Conservation (phyloP, 2,888 invertebrate genomes). For the Agrypnus murinus region DNA sequence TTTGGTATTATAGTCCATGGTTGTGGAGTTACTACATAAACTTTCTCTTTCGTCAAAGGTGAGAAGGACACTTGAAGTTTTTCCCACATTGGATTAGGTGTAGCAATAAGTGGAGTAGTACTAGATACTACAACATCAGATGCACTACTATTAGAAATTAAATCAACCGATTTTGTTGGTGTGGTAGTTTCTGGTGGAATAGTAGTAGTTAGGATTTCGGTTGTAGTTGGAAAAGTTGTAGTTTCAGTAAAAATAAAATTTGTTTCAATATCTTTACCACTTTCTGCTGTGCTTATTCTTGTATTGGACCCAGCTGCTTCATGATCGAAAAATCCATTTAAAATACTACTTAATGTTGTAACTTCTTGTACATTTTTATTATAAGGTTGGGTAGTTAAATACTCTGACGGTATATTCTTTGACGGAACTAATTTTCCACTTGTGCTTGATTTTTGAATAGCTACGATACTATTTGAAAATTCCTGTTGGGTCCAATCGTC, state of each 20-base stretch:
- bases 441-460: constrained; percentile 71
- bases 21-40: constrained; percentile 89
- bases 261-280: constrained; percentile 61
- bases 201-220: constrained; percentile 49
- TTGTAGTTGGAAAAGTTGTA: constrained; percentile 40
- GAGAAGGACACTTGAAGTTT: constrained; percentile 82
- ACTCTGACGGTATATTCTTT: constrained; percentile 86
- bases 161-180: neutral
- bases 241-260: constrained; percentile 62
- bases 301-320: constrained; percentile 63
- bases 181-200: constrained; percentile 18
- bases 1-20: constrained; percentile 71
- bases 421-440: constrained; percentile 75
- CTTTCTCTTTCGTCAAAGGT: constrained; percentile 85
- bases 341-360: constrained; percentile 48
- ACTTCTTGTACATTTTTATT: constrained; percentile 43
- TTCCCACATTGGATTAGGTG: constrained; percentile 77
- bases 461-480: constrained; percentile 75
- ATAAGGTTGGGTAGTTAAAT: constrained; percentile 78
- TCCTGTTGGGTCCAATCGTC: constrained; percentile 90
- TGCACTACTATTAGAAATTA: constrained; percentile 1
- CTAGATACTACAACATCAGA: too few relatives aligned
- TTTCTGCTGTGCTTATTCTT: constrained; percentile 59
- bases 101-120: constrained; percentile 45
- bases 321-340: constrained; percentile 57